Base-by-base conservation (phyloP, 2,888 invertebrate genomes). In the Coelopa pilipes region DNA sequence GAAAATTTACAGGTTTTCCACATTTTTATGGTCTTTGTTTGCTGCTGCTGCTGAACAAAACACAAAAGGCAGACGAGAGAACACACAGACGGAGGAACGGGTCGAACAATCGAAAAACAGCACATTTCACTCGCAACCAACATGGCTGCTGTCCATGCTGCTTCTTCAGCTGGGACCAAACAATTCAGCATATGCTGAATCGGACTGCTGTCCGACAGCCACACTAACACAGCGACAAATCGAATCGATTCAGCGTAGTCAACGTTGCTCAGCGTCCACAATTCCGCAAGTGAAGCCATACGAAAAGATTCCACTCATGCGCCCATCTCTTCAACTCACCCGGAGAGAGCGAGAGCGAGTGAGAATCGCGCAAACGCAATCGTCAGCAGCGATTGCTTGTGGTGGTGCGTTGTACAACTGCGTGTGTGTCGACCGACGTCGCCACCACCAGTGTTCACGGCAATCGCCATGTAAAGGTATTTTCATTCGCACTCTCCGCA, bases 261-360 rank as follows among this genome's bases (percentile, higher is more conserved):
- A 7, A 34, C 34, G 34, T 34, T 7, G 34, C 34, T 34, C 34
- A 34, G 7, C 34, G 34, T 4, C 34, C 4, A 4, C 34, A 21
- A 66, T 66, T 66, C 66, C 49, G 66, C 66, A 17, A 19, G 50
- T 17, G 66, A 66, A 66, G 50, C 66, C 66, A 13, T 66, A 66
- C 19, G 21, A 66, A 50, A 50, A 50, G 7, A 4, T 34, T 34
- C 34, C 34, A 34, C 34, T 34, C 34, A 34, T 34, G 34, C 34
- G 34, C 34, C 7, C 2, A 34, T 4, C 2, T 34, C 34, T 4
- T 7, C 7, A 2, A 34, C 4, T 7, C 2, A 34, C 4, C 34
- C 7, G 7, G 34, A 34, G 34, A 34, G 34, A 34, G 34, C 2
- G 34, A 34, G 34, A 34, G 34, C 2, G 34, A 34, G 34, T 34